Percentiles rank a stretch among this genome's conserved stretches.
Evolutionary conservation across 2,888 invertebrate species (phyloP).

Genomic region (Sphinx pinastri): DNA sequence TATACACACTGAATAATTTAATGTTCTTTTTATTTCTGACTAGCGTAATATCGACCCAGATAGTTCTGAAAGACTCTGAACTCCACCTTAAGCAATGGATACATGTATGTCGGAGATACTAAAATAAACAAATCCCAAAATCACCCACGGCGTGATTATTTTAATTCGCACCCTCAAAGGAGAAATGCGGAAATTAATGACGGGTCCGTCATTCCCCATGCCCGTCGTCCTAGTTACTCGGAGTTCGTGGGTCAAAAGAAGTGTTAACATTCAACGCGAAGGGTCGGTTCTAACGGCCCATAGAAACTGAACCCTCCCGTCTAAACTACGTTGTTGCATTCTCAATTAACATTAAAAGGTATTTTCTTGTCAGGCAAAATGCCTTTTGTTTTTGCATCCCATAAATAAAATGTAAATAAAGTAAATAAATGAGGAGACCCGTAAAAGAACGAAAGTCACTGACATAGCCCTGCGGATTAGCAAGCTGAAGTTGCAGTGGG

Average conservation of each 20-base stretch:
- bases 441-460: too few relatives aligned
- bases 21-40: too few relatives aligned
- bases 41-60: too few relatives aligned
- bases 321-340: conserved; percentile 1
- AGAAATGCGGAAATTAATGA: conserved; percentile 1
- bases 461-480: too few relatives aligned
- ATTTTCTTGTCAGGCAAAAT: not conserved
- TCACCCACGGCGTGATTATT: not conserved
- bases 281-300: not conserved
- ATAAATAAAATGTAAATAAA: too few relatives aligned
- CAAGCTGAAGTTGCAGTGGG: too few relatives aligned
- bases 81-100: too few relatives aligned
- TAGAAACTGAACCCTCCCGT: not conserved
- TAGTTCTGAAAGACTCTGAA: too few relatives aligned
- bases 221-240: not conserved
- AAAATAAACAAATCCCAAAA: not conserved
- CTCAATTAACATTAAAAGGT: conserved; percentile 1
- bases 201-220: not conserved
- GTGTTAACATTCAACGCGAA: conserved; percentile 9
- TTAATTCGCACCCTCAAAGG: not conserved
- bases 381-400: too few relatives aligned
- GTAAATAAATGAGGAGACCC: too few relatives aligned
- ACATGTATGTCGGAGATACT: too few relatives aligned
- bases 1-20: too few relatives aligned
- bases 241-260: conserved; percentile 7